Evolutionary conservation across 2,797 vertebrate genomes (phyloP), one percentile per base, ranked within the genome.

Genomic region (Clarias platycephalus): DNA sequence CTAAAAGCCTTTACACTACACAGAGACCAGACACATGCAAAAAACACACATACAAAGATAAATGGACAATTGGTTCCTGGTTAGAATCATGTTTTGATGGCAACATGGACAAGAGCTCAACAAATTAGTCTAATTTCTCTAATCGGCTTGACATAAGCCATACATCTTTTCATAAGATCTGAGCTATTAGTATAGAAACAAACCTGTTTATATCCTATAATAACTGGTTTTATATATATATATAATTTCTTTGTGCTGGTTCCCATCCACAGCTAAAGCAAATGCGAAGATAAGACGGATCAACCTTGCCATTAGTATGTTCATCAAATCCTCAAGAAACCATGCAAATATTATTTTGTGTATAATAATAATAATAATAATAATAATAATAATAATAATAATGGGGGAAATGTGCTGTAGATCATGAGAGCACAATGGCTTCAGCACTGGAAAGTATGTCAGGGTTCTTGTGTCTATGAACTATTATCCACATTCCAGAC

Each of bases 21-120:
- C 80, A 86, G 85, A 82, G 12, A 63, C 64, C 28, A 78, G 53
- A 24, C 70, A 85, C 57, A 74, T 40, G 55, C 67, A 80, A 7
- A 5, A 55, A 64, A 66, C 78, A 28, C 49, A 75, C 26, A 78
- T 22, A 79, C 37, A 55, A 66, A 37, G 58, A 72, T 74, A 75
- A 81, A 66, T 74, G 60, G 15, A 67, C 79, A 49, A 44, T 67
- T 58, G 62, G 71, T 28, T 85, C 15, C 80, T 82, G 74, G 74
- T 16, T 37, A 63, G 64, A 78, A 78, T 86, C 66, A 49, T 49
- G 72, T 26, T 85, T 53, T 28, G 37, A 34, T 82, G 49, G 71
- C 62, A 78, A 67, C 53, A 8, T 49, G 63, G 70, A 67, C 60
- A 82, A 31, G 79, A 75, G 84, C 26, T 24, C 20, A 66, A n/a